Evolutionary conservation across 2,888 invertebrate species (phyloP), one percentile per base, ranked within the genome.

Genomic region (Epicampocera succincta): DNA sequence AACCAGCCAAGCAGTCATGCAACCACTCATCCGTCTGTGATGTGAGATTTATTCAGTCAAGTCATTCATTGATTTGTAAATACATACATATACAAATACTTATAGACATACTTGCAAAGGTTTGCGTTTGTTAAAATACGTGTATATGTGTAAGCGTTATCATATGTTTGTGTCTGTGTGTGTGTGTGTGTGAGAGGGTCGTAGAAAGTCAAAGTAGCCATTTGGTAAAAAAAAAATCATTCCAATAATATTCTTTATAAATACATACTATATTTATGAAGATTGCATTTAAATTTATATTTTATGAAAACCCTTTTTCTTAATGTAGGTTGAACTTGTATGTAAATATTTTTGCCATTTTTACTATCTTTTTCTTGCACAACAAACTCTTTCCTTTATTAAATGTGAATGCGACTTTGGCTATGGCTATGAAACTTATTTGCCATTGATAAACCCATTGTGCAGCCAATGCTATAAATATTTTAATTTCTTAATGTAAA

Each of bases 271-370:
- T 79, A 73, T 78, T 60, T 74, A 79, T 81, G 78, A 78, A 72
- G 48, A 75, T 72, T 78, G 65, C 74, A 82, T 78, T 82, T 79
- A 75, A 68, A 83, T 81, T 81, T 61, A 73, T 76, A 76, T 65
- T 73, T 73, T 63, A 46, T 56, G 58, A 46, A 54, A n/a, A 21
- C 15, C 0, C 25, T 38, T 61, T 46, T 44, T 15, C 60, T 50
- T 73, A 69, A 40, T 77, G 38, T 33, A 60, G 65, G 25, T 65
- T 73, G 19, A 52, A 29, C 66, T 60, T 65, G 63, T 33, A 42
- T 42, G 66, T 19, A 42, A 42, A 44, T 58, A 33, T 19, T 50
- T 71, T 52, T 38, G 48, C 13, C 50, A 9, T 8, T 33, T 33
- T 38, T 46, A n/a, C 17, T 63, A 50, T 74, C 19, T 48, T 6